Evolutionary conservation across 2,797 vertebrate species (phyloP), one percentile per base, ranked within the genome.

Genomic region (Gymnoscopelus microlampas): DNA sequence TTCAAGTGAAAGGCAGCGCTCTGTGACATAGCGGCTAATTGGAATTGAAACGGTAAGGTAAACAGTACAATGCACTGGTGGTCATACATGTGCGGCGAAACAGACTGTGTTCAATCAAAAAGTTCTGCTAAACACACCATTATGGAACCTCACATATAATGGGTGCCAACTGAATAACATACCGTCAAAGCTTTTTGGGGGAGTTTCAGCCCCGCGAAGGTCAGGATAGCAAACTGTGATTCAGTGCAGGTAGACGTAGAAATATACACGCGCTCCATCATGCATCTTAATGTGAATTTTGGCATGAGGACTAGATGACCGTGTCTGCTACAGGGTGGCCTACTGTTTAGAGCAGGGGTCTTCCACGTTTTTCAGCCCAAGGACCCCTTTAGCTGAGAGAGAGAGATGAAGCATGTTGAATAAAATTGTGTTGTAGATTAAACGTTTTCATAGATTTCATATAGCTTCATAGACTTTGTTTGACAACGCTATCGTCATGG

Each of bases 21-120:
- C 63, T 82, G 76, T 81, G 78, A 80, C 79, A 71, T 60, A 0
- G 15, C 53, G 39, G 72, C 78, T 88, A 83, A 89, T 82, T 87
- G 79, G 76, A 86, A 84, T 83, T 74, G 51, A 85, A 90, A 84
- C 51, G 74, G 71, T 60, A 67, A 44, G 11, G 72, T 86, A 88
- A 88, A 90, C 76, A 81, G 76, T 84, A 83, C 64, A 77, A 87
- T 78, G 66, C 63, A 74, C 83, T 62, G 77, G 75, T 76, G 77
- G 67, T 82, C 78, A 82, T 74, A 83, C 67, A 80, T 85, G 80
- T 87, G 86, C 83, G 84, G 72, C 84, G 67, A 89, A 39, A 81
- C 80, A 66, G 66, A 68, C 76, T 69, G 80, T 63, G 70, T 83
- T 85, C 73, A 82, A 85, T 89, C 81, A 44, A 82, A 19, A 24